phyloP scores from a whole-genome alignment of 35 echinoderm and acorn worm species.

The Diadema setosum region DNA sequence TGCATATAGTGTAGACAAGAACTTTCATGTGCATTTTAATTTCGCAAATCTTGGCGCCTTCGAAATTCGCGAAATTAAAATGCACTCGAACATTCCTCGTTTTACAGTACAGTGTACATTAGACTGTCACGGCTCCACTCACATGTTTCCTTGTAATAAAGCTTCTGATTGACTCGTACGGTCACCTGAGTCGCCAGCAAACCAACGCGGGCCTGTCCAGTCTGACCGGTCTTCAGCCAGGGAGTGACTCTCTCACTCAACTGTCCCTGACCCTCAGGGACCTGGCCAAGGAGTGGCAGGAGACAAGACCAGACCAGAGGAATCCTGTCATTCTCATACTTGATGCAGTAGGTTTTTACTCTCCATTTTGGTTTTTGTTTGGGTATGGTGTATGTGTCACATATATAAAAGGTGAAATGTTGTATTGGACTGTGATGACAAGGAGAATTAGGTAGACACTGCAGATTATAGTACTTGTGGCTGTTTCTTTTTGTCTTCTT shows the following conservation, averaged over 20 bases:
- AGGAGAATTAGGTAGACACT: no score
- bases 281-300: conserved; percentile 38
- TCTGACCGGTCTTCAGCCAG: conserved; percentile 20
- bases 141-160: not conserved
- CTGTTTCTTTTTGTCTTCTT: no score
- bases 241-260: conserved; percentile 25
- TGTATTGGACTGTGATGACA: no score
- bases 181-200: conserved; percentile 29
- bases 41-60: no score
- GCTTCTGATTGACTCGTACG: conserved; percentile 7
- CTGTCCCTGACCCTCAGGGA: not conserved
- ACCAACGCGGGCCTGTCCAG: conserved; percentile 12
- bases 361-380: not conserved
- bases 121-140: not conserved
- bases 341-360: conserved; percentile 27
- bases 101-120: no score
- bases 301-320: not conserved
- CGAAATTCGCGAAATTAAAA: no score
- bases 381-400: no score
- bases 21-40: no score
- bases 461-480: no score
- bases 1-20: no score
- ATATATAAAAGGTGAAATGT: no score
- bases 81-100: no score
- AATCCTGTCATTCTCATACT: not conserved